These are phyloP conservation scores for Rotaria socialis DNA, from an alignment of 2,888 invertebrate species.

Conservation along the genomic window DNA sequence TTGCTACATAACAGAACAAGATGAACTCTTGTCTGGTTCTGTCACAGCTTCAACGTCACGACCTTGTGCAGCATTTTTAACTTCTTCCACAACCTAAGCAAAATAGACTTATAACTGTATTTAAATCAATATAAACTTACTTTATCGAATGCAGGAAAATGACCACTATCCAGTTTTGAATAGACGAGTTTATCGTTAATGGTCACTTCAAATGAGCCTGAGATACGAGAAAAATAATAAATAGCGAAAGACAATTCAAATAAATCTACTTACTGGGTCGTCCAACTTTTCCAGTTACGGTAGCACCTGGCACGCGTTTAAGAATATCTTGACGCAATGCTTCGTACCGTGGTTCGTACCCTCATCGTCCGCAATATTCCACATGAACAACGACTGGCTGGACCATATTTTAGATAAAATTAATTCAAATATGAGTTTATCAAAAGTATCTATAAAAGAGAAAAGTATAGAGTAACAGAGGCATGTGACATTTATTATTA, in stretches of 20 bases:
- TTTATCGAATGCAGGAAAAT: not conserved
- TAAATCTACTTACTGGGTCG: not conserved
- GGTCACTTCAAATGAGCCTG: conserved; percentile 28
- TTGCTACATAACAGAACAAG: not conserved
- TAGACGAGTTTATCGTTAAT: not conserved
- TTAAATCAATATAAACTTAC: not conserved
- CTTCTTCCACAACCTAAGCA: not conserved
- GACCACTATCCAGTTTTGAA: not conserved
- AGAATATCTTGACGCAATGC: conserved; percentile 8
- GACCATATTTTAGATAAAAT: not conserved
- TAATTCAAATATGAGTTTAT: not conserved
- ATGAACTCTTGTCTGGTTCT: not conserved
- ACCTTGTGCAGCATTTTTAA: conserved; percentile 1
- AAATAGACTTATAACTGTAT: not conserved
- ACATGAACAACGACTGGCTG: not conserved
- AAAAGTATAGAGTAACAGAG: not conserved
- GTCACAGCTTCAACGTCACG: not conserved
- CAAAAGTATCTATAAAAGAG: not conserved
- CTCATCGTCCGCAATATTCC: conserved; percentile 16
- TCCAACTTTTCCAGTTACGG: not conserved
- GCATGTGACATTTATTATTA: not conserved
- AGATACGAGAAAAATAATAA: not conserved
- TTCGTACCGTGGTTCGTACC: conserved; percentile 21
- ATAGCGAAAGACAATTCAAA: not conserved
- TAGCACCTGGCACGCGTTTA: not conserved